phyloP scores from a whole-genome alignment of 2,888 invertebrate species.

The Cataglyphis albicans region DNA sequence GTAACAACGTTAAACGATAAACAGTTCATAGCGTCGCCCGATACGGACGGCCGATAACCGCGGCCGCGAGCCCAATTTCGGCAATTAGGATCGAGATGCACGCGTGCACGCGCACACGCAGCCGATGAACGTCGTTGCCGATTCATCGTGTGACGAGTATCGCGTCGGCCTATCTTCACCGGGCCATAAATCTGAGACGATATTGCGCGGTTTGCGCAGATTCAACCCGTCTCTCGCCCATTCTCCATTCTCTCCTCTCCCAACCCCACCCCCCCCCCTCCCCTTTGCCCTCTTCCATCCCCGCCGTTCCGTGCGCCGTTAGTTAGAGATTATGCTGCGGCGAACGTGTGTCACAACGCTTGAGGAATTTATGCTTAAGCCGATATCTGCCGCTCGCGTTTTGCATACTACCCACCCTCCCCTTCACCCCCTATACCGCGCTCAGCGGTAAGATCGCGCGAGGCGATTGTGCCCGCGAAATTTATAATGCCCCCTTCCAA shows the following conservation, averaged over 20 bases:
- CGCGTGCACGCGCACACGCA: slow-evolving; percentile 50
- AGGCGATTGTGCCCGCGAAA: slow-evolving; percentile 62
- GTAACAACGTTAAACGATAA: slow-evolving; percentile 22
- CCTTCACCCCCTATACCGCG: slow-evolving; percentile 24
- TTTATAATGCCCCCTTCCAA: slow-evolving; percentile 65
- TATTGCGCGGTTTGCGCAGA: slow-evolving; percentile 79
- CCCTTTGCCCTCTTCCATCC: not conserved
- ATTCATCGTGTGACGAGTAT: slow-evolving; percentile 79
- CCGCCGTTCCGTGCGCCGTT: slow-evolving; percentile 71
- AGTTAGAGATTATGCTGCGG: slow-evolving; percentile 82
- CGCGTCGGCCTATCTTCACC: slow-evolving; percentile 76
- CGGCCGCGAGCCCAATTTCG: slow-evolving; percentile 68
- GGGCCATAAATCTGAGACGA: slow-evolving; percentile 81
- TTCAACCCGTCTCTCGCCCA: slow-evolving; percentile 69
- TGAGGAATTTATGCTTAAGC: slow-evolving; percentile 85
- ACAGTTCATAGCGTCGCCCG: not conserved
- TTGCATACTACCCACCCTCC: slow-evolving; percentile 77
- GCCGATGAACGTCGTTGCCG: slow-evolving; percentile 66
- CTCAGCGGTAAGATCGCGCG: slow-evolving; percentile 63
- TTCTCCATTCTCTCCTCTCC: not conserved
- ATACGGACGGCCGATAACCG: slow-evolving; percentile 45
- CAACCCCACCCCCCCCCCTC: too few species aligned
- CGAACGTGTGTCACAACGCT: slow-evolving; percentile 79
- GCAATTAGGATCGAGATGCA: slow-evolving; percentile 80
- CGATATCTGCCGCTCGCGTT: slow-evolving; percentile 82